Conservation (phyloP, 2,113 vertebrate genomes). For the Mustelus asterias region DNA sequence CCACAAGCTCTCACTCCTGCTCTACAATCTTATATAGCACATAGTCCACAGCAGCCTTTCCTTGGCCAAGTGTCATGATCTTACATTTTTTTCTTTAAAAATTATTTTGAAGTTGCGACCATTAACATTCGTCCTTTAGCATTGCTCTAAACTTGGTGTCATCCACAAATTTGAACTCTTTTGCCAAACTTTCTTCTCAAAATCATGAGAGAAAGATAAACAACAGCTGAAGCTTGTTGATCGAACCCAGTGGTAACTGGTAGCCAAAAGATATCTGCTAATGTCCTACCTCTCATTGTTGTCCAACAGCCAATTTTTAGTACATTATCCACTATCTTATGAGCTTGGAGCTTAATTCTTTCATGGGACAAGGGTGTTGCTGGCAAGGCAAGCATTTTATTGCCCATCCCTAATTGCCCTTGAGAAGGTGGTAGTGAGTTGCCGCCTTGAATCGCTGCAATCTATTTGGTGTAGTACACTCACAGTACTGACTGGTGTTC, state of each 20-base stretch:
- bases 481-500: too few relatives aligned
- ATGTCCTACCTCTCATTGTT: not conserved
- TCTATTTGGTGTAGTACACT: too few relatives aligned
- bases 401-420: too few relatives aligned
- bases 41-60: not conserved
- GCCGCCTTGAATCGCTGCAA: too few relatives aligned
- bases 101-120: not conserved
- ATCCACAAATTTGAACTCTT: not conserved
- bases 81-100: not conserved
- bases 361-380: too few relatives aligned
- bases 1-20: not conserved
- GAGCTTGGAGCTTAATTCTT: not conserved
- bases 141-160: not conserved
- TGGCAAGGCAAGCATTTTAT: too few relatives aligned
- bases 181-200: not conserved
- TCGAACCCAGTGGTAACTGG: not conserved
- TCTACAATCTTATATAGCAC: not conserved
- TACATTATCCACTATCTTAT: not conserved
- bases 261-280: not conserved
- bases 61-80: not conserved
- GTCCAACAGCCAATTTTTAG: not conserved
- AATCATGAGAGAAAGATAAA: not conserved
- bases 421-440: too few relatives aligned
- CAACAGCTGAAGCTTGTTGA: not conserved
- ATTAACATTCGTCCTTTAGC: not conserved